These are phyloP conservation scores for Augochlora pura DNA, from an alignment of 1,140 invertebrate species.

Conservation along the genomic window DNA sequence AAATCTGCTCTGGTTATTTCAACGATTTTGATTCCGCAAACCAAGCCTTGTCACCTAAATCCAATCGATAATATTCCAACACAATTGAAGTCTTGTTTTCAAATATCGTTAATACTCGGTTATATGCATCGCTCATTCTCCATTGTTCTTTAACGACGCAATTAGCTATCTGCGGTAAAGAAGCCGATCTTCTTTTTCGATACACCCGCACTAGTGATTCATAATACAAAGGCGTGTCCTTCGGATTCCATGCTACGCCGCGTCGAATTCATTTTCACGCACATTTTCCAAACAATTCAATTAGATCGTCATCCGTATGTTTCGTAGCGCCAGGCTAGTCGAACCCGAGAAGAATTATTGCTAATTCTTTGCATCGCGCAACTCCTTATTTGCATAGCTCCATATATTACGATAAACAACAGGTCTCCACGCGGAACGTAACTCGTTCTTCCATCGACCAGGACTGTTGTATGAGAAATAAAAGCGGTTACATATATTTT, in stretches of 20 bases:
- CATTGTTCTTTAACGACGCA: slow-evolving; percentile 41
- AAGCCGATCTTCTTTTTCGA: slow-evolving; percentile 23
- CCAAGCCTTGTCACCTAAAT: not conserved
- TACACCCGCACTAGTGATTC: slow-evolving; percentile 29
- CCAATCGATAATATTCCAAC: slow-evolving; percentile 14
- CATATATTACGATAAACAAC: not conserved
- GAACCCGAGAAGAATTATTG: not conserved
- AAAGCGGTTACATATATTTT: not conserved
- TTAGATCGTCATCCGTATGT: not conserved
- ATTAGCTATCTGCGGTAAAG: slow-evolving; percentile 18
- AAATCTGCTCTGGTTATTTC: not conserved
- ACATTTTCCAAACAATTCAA: not conserved
- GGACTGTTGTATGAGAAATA: not conserved
- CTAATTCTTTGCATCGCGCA: not conserved
- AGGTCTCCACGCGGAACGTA: not conserved
- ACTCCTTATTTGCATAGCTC: not conserved
- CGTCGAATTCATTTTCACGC: slow-evolving; percentile 14
- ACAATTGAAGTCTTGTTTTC: slow-evolving; percentile 5
- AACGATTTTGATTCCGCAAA: not conserved
- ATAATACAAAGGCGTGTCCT: slow-evolving; percentile 41
- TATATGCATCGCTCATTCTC: slow-evolving; percentile 4
- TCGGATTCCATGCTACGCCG: not conserved
- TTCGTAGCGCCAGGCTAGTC: not conserved
- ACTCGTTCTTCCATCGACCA: not conserved
- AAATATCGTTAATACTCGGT: slow-evolving; percentile 3